These are phyloP conservation scores for Ceratosolen fusciceps DNA, from an alignment of 1,140 invertebrate genomes.

Conservation along the genomic window DNA sequence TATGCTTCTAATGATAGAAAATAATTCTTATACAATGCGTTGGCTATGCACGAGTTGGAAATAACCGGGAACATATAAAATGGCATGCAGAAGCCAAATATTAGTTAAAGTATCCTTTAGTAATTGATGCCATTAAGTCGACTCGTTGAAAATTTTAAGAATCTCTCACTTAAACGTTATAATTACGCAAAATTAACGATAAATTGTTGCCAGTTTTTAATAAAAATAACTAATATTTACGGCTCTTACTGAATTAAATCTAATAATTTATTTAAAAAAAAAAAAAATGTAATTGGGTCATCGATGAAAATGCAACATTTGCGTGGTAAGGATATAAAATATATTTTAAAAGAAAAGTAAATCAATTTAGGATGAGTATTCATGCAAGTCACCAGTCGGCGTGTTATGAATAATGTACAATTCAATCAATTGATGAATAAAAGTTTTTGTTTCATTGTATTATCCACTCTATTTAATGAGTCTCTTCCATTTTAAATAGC, in stretches of 20 bases:
- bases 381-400: not conserved
- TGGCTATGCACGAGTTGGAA: no score
- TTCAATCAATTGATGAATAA: conserved; percentile 2
- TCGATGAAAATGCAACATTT: conserved; percentile 7
- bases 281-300: conserved; percentile 39
- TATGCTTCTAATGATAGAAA: no score
- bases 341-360: conserved; percentile 16
- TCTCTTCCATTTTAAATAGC: not conserved
- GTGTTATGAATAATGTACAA: conserved; percentile 6
- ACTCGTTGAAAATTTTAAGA: conserved; percentile 15
- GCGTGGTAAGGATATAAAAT: not conserved
- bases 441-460: not conserved
- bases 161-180: not conserved
- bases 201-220: conserved; percentile 8
- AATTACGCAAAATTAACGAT: no score
- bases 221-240: conserved; percentile 31
- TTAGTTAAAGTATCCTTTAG: no score
- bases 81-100: no score
- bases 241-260: conserved; percentile 36
- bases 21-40: no score
- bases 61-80: no score
- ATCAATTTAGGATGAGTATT: not conserved
- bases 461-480: not conserved
- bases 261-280: conserved; percentile 28
- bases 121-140: no score